Evolutionary conservation across 1,140 invertebrate species (phyloP), one percentile per base, ranked within the genome.

Genomic region (Monochamus saltuarius): DNA sequence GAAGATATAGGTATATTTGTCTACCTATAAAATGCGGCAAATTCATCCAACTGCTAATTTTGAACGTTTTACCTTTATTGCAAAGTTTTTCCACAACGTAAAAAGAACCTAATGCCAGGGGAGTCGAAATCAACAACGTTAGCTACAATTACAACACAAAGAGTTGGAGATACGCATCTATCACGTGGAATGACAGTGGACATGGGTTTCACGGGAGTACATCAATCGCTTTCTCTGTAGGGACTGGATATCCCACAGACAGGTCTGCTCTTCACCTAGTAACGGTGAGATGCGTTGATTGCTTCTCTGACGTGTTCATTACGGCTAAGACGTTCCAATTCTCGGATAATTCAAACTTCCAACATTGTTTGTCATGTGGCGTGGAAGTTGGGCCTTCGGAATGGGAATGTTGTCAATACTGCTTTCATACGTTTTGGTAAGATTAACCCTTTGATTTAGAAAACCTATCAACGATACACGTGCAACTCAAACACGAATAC

Each of bases 231-330:
- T 19, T 59, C 47, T 58, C 17, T 59, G 22, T 29, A 29, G 22
- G 22, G 22, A 29, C 22, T 29, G 22, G 22, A 42, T 16, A 59
- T 39, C 19, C 42, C 35, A 49, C 36, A 57, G 16, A 38, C 56
- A 7, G 10, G 39, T 38, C 49, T 35, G 40, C 40, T 38, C 46
- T 52, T 42, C 57, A 59, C 57, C 57, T 59, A 40, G 37, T 39
- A 47, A 61, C 56, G 59, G 59, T 61, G 59, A 61, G 59, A 55
- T 52, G 51, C 51, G 58, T 60, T 61, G 59, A 61, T 61, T 61
- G 59, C 59, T 61, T 61, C 52, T 54, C 59, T 61, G 59, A 47
- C 59, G 59, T 54, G 59, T 61, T 61, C 59, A 61, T 61, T 61
- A 61, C 50, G 51, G 45, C 58, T 60, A 53, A 60, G 58, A 61